Evolutionary conservation across 92 coral and sea anemone species (phyloP).

Genomic region (Pocillopora meandrina): DNA sequence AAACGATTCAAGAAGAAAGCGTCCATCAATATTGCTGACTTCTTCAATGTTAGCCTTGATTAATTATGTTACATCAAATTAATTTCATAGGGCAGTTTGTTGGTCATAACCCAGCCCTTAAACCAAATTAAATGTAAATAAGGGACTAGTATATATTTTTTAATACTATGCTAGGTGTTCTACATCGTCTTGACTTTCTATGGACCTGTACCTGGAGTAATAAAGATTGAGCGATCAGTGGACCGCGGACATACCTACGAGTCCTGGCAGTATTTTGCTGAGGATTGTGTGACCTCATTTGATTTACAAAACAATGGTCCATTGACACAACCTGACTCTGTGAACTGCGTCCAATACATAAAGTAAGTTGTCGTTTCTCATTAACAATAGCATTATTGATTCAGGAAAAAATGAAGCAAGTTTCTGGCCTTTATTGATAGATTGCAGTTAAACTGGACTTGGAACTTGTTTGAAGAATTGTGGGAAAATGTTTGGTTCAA

Average conservation of each 20-base stretch:
- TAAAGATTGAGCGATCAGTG: slow-evolving; percentile 78
- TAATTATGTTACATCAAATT: too few species aligned
- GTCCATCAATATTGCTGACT: too few species aligned
- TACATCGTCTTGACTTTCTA: slow-evolving; percentile 78
- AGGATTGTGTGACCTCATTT: slow-evolving; percentile 76
- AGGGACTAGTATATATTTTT: too few species aligned
- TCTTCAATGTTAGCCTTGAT: too few species aligned
- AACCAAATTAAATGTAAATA: too few species aligned
- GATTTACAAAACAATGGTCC: slow-evolving; percentile 76
- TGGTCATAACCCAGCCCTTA: too few species aligned
- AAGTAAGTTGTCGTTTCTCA: slow-evolving; percentile 50
- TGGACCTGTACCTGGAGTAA: slow-evolving; percentile 87
- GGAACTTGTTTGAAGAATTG: too few species aligned
- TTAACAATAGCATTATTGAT: not conserved
- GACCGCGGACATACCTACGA: slow-evolving; percentile 71
- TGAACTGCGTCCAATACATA: slow-evolving; percentile 75
- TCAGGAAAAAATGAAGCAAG: not conserved
- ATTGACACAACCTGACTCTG: slow-evolving; percentile 79
- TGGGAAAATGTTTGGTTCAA: not conserved
- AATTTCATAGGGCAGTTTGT: too few species aligned
- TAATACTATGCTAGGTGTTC: slow-evolving; percentile 59
- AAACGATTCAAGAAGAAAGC: too few species aligned
- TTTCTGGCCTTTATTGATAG: not conserved
- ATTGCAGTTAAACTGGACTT: too few species aligned
- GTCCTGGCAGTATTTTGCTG: slow-evolving; percentile 97